phyloP scores from a whole-genome alignment of 2,888 invertebrate genomes.

The Chymomyza procnemis region DNA sequence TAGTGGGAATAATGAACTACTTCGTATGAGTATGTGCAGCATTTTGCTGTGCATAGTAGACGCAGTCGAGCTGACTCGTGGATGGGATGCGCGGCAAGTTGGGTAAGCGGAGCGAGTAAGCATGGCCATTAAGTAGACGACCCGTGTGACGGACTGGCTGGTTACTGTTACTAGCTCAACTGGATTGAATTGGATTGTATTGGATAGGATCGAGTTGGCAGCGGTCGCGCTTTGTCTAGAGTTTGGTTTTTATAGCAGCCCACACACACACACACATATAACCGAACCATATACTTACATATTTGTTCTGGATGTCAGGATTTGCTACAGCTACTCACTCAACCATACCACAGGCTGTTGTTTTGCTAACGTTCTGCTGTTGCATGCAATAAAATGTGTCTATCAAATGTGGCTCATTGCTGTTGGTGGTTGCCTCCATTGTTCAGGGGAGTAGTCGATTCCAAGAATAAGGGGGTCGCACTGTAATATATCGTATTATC shows the following conservation, averaged over 20 bases:
- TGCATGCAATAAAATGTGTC: constrained; percentile 69
- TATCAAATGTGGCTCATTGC: constrained; percentile 57
- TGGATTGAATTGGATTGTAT: not conserved
- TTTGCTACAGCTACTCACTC: constrained; percentile 28
- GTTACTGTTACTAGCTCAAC: not conserved
- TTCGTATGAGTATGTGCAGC: constrained; percentile 21
- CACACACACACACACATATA: not conserved
- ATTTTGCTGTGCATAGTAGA: too few species aligned
- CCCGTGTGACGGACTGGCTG: constrained; percentile 2
- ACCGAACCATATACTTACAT: not conserved
- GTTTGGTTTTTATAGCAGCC: not conserved
- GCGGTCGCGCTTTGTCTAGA: not conserved
- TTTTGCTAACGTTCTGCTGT: constrained; percentile 8
- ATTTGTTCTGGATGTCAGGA: constrained; percentile 1
- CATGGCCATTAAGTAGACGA: constrained; percentile 1
- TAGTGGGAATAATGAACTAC: constrained; percentile 74
- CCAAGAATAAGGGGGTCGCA: too few species aligned
- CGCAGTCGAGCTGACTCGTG: not conserved
- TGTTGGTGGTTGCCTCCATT: constrained; percentile 16
- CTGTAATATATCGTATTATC: too few species aligned
- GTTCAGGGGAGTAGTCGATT: too few species aligned
- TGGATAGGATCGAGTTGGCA: not conserved
- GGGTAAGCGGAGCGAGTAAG: not conserved
- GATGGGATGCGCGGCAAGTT: not conserved
- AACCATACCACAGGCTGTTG: not conserved